Percentiles rank a stretch among this genome's conserved stretches.
These are phyloP conservation scores for Lacerta bilineata DNA, from an alignment of 2,797 vertebrate genomes.

Conservation along the genomic window DNA sequence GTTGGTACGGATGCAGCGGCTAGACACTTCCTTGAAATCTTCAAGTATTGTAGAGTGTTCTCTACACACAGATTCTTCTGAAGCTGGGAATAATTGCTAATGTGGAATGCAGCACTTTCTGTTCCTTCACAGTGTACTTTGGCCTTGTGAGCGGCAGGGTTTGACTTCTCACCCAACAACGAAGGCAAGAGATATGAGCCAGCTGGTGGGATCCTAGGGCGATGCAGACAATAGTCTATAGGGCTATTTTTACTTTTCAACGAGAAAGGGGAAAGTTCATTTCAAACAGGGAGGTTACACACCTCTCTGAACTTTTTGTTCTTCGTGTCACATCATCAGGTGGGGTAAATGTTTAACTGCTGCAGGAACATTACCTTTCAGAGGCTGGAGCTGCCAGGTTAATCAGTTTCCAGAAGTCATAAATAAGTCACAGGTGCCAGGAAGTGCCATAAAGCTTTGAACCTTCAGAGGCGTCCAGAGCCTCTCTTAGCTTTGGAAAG, in stretches of 20 bases:
- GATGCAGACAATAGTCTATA: constrained; percentile 26
- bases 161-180: not conserved
- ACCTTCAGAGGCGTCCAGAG: constrained; percentile 64
- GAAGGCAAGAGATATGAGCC: not conserved
- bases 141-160: constrained; percentile 10
- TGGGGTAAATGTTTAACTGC: constrained; percentile 76
- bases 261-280: constrained; percentile 28
- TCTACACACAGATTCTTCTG: not conserved
- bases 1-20: not conserved
- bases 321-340: constrained; percentile 15
- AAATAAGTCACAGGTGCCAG: constrained; percentile 57
- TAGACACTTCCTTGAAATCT: not conserved
- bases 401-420: constrained; percentile 68
- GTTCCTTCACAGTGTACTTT: constrained; percentile 45
- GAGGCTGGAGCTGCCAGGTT: constrained; percentile 57
- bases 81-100: not conserved
- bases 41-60: not conserved
- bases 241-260: constrained; percentile 23
- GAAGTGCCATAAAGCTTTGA: constrained; percentile 61
- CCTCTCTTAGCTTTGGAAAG: constrained; percentile 19
- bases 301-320: constrained; percentile 51
- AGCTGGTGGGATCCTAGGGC: not conserved
- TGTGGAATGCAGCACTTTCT: not conserved
- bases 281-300: constrained; percentile 30
- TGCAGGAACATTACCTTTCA: constrained; percentile 69